Evolutionary conservation across 2,888 invertebrate genomes (phyloP).

Genomic region (Synanthedon formicaeformis): DNA sequence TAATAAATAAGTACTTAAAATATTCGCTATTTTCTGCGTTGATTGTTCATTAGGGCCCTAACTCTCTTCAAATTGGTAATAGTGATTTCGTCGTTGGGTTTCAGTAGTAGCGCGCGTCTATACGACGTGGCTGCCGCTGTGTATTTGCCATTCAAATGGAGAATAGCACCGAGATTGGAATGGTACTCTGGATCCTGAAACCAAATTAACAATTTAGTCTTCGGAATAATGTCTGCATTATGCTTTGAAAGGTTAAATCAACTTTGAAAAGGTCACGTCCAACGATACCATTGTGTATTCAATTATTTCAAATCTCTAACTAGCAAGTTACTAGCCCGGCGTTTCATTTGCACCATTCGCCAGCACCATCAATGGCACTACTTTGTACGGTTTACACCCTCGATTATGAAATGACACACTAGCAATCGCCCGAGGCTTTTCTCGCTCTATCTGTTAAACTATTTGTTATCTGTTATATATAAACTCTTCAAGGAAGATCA

Average conservation of each 20-base stretch:
- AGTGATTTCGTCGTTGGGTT: constrained; percentile 90
- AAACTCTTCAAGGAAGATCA: no score
- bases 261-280: not conserved
- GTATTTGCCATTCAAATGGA: constrained; percentile 93
- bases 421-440: no score
- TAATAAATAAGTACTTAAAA: constrained; percentile 1
- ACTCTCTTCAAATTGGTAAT: constrained; percentile 83
- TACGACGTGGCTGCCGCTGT: constrained; percentile 89
- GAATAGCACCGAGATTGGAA: constrained; percentile 94
- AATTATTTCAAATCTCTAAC: not conserved
- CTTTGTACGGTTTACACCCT: no score
- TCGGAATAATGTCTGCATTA: not conserved
- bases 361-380: no score
- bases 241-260: not conserved
- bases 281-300: not conserved
- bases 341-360: no score
- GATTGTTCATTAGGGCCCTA: constrained; percentile 44
- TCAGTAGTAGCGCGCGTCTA: constrained; percentile 83
- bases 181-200: constrained; percentile 87
- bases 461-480: no score
- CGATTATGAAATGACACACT: no score
- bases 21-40: constrained; percentile 36
- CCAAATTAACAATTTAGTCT: not conserved
- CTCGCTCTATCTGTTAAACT: no score
- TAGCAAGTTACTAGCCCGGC: no score